phyloP scores from a whole-genome alignment of 2,888 invertebrate species.

The Stenoptilia bipunctidactyla region DNA sequence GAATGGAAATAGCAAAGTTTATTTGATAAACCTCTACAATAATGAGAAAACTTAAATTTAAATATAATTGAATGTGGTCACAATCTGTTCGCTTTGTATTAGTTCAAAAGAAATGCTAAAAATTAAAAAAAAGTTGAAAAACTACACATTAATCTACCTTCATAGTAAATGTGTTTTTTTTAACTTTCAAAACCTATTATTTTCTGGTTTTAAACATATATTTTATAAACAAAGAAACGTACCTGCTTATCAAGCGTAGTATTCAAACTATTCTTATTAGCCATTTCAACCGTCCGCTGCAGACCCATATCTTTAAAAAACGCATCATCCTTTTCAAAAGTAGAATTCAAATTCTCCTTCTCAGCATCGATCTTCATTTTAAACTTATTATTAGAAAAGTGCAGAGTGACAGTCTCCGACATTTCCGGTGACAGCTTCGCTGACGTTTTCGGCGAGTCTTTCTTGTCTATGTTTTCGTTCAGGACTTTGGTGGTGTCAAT shows the following conservation, averaged over 20 bases:
- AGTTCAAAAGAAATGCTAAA: too few species aligned
- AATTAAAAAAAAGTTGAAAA: too few species aligned
- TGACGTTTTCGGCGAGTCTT: constrained; percentile 27
- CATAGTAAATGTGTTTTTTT: too few species aligned
- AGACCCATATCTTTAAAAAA: constrained; percentile 54
- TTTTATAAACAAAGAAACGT: too few species aligned
- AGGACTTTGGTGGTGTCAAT: constrained; percentile 47
- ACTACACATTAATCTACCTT: too few species aligned
- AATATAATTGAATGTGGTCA: too few species aligned
- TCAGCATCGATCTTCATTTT: constrained; percentile 41
- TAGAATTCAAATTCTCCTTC: constrained; percentile 46
- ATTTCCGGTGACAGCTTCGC: constrained; percentile 33
- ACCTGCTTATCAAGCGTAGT: constrained; percentile 35
- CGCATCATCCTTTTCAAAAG: constrained; percentile 50
- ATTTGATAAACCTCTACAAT: too few species aligned
- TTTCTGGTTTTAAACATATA: too few species aligned
- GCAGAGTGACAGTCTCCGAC: constrained; percentile 51
- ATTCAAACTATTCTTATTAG: constrained; percentile 25
- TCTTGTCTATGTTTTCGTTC: constrained; percentile 50
- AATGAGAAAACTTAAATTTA: too few species aligned
- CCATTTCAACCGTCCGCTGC: constrained; percentile 23
- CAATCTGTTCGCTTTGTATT: too few species aligned
- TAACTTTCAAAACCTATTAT: too few species aligned
- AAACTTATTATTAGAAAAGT: constrained; percentile 53
- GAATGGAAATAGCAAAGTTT: too few species aligned